These are phyloP conservation scores for Campoletis raptor DNA, from an alignment of 2,888 invertebrate species.

Conservation along the genomic window DNA sequence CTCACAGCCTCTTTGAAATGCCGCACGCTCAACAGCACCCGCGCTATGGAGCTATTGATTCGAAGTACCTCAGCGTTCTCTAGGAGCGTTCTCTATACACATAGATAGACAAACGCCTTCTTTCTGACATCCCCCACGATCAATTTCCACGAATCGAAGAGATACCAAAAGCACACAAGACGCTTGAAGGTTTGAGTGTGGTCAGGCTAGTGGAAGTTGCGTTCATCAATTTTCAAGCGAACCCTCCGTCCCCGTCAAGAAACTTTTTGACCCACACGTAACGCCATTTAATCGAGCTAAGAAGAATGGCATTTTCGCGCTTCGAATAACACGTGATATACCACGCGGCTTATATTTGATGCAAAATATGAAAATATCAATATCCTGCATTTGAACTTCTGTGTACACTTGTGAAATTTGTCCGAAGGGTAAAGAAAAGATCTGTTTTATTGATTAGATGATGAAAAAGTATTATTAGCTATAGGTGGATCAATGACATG, in stretches of 20 bases:
- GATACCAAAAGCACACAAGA: conserved; percentile 17
- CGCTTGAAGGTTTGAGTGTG: conserved; percentile 3
- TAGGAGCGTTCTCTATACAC: background rate
- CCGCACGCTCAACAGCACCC: conserved; percentile 56
- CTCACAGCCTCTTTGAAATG: conserved; percentile 61
- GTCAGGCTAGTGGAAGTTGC: conserved; percentile 50
- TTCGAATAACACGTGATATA: conserved; percentile 1
- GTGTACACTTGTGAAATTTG: background rate
- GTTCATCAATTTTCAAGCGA: conserved; percentile 54
- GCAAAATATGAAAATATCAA: conserved; percentile 5
- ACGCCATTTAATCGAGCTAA: conserved; percentile 35
- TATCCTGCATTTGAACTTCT: background rate
- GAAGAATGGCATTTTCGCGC: conserved; percentile 37
- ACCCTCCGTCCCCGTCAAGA: conserved; percentile 2
- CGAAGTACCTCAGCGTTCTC: conserved; percentile 50
- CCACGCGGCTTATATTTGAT: background rate
- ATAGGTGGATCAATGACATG: background rate
- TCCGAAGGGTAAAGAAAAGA: background rate
- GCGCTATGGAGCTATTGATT: conserved; percentile 69
- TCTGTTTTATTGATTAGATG: background rate
- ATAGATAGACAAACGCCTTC: conserved; percentile 35
- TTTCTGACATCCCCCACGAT: conserved; percentile 50
- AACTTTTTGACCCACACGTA: conserved; percentile 37
- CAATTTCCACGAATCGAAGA: conserved; percentile 62
- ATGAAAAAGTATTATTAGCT: background rate